Conservation (phyloP, 2,797 vertebrate genomes). For the Harpagifer antarcticus region DNA sequence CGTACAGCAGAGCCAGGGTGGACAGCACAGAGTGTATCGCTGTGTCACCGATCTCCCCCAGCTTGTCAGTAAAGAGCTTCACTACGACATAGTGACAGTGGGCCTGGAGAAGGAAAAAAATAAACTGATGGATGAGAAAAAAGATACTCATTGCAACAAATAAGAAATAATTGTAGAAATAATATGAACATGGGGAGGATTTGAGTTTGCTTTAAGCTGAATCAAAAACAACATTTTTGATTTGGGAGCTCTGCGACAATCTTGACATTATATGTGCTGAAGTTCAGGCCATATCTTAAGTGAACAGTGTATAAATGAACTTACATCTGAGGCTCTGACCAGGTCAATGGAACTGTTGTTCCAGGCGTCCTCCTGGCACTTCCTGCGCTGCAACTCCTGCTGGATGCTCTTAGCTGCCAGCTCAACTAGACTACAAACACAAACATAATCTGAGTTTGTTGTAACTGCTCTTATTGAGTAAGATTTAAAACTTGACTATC, state of each 20-base stretch:
- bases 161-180: neutral
- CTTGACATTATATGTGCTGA: neutral
- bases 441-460: neutral
- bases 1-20: conserved; percentile 91
- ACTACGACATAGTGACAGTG: conserved; percentile 97
- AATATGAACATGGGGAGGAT: neutral
- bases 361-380: conserved; percentile 94
- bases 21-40: conserved; percentile 86
- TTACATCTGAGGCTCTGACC: conserved; percentile 93
- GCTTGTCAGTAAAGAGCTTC: conserved; percentile 92
- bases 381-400: conserved; percentile 87
- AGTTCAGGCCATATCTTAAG: neutral
- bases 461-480: neutral
- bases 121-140: neutral
- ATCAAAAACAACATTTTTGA: neutral
- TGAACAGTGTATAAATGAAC: conserved; percentile 43
- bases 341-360: conserved; percentile 94
- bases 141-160: neutral
- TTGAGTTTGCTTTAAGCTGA: neutral
- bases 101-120: conserved; percentile 80
- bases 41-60: conserved; percentile 86
- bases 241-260: neutral
- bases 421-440: conserved; percentile 88
- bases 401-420: conserved; percentile 92
- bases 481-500: neutral